Evolutionary conservation across 2,888 invertebrate species (phyloP).

Genomic region (Drosophila paranaensis): DNA sequence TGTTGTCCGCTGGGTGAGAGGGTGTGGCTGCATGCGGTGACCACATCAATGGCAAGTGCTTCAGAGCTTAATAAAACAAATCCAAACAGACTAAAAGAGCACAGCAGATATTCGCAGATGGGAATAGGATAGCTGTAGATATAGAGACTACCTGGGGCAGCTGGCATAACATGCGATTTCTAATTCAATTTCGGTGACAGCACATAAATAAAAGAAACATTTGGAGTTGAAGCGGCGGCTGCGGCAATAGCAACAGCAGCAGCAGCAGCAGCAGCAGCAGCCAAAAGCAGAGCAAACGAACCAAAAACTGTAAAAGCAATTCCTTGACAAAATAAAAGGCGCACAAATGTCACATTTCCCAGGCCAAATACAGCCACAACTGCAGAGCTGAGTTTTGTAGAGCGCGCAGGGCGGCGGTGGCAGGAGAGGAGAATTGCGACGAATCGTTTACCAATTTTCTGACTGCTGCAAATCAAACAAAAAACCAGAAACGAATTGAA

Average conservation of each 20-base stretch:
- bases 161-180: constrained; percentile 73
- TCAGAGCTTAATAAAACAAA: constrained; percentile 43
- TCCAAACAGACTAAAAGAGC: constrained; percentile 2
- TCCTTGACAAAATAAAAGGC: constrained; percentile 72
- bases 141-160: constrained; percentile 42
- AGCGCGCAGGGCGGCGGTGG: constrained; percentile 1
- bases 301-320: constrained; percentile 75
- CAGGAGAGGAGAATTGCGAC: constrained; percentile 50
- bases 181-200: constrained; percentile 78
- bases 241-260: constrained; percentile 5
- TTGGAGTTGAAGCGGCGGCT: constrained; percentile 40
- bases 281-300: constrained; percentile 66
- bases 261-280: constrained; percentile 16
- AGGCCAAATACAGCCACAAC: constrained; percentile 62
- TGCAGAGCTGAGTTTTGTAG: constrained; percentile 45
- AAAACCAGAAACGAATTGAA: constrained; percentile 50
- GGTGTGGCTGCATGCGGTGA: constrained; percentile 18
- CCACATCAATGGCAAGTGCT: constrained; percentile 34
- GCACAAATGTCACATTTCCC: constrained; percentile 77
- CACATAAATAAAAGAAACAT: constrained; percentile 77
- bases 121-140: constrained; percentile 1
- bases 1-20: neutral
- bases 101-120: constrained; percentile 3
- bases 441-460: constrained; percentile 80
- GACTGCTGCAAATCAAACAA: constrained; percentile 77